Base-by-base conservation (phyloP, 2,888 invertebrate species). In the Epicampocera succincta region DNA sequence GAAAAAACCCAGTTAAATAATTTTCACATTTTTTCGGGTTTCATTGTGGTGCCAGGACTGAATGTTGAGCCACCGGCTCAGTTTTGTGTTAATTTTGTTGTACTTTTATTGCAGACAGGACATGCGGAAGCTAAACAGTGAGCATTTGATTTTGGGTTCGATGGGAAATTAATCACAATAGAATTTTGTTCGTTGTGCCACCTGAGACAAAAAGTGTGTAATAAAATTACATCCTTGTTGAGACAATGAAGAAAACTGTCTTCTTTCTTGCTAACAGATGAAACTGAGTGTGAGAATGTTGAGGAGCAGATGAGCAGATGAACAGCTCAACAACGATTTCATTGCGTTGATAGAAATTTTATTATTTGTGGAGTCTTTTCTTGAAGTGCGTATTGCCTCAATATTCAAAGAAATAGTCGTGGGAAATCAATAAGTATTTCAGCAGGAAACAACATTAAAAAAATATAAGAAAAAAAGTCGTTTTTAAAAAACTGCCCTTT, bases 41-140 rank as follows among this genome's bases (percentile, higher is more conserved):
- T 9, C 8, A 6, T 29, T 42, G 19, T 56, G 3, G 29, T 13
- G 3, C 15, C n/a, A 3, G 17, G 13, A 33, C 56, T 60, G 46
- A 66, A 66, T 52, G n/a, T 78, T 78, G 72, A 78, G 72, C 33
- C 44, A 52, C 21, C 17, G 40, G 12, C 8, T n/a, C n/a, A n/a
- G n/a, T n/a, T n/a, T n/a, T n/a, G n/a, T n/a, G n/a, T n/a, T n/a
- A n/a, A n/a, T n/a, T n/a, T n/a, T n/a, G n/a, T n/a, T n/a, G n/a
- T n/a, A n/a, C n/a, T n/a, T n/a, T 60, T 50, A 68, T 25, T 56
- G n/a, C 46, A 29, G 42, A 44, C 42, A 50, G 19, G 17, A 58
- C 38, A 17, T 40, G 13, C 29, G 33, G 11, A 29, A 61, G 6
- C 9, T 13, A 12, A 33, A 33, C 3, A 33, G 9, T 40, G 8